Conservation (phyloP, 92 coral and sea anemone genomes). For the Epizoanthus ramosus region DNA sequence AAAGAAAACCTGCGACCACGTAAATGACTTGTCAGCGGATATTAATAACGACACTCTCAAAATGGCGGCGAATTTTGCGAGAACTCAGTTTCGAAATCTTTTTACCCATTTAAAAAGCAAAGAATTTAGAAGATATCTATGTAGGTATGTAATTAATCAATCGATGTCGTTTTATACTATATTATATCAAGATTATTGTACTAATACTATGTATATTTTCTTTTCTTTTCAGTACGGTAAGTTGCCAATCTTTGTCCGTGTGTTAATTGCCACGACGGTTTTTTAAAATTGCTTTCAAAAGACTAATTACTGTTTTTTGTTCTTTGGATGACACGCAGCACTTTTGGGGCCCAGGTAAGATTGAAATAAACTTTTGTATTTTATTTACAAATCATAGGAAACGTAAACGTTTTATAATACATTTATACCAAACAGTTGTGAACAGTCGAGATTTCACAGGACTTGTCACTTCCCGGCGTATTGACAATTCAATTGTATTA, state of each 20-base stretch:
- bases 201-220: slow-evolving; percentile 5
- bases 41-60: neutral
- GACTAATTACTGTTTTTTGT: slow-evolving; percentile 36
- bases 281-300: neutral
- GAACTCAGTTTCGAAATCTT: slow-evolving; percentile 56
- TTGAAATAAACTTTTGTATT: neutral
- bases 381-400: neutral
- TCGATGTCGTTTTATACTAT: neutral
- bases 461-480: too few species aligned
- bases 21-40: slow-evolving; percentile 24
- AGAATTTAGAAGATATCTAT: slow-evolving; percentile 91
- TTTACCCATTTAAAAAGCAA: slow-evolving; percentile 84
- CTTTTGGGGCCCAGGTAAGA: slow-evolving; percentile 99
- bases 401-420: neutral
- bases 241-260: slow-evolving; percentile 28
- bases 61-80: slow-evolving; percentile 81
- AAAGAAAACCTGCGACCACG: slow-evolving; percentile 9
- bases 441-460: too few species aligned
- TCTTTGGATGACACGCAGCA: slow-evolving; percentile 69
- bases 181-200: neutral
- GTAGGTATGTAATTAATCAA: slow-evolving; percentile 68
- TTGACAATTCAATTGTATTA: too few species aligned
- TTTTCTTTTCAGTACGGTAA: slow-evolving; percentile 95
- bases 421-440: too few species aligned
- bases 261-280: slow-evolving; percentile 8